Evolutionary conservation across 2,888 invertebrate genomes (phyloP), one percentile per base, ranked within the genome.

Genomic region (Ischnus inquisitorius): DNA sequence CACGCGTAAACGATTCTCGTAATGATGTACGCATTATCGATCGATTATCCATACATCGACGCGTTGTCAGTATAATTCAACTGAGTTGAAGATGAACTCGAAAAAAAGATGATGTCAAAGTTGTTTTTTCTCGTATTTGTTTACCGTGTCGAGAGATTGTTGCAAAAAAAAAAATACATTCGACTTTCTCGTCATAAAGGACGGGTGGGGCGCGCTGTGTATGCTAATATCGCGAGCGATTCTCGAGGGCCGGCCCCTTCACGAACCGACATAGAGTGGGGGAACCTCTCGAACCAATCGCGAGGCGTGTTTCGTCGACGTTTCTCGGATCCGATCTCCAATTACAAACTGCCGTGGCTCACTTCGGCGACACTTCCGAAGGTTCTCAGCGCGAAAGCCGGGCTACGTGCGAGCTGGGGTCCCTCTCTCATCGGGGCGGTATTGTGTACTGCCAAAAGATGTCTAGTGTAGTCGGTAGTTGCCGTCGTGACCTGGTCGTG

Each of bases 401-500:
- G 4, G 12, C 5, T 14, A 25, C 28, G 14, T 25, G 28, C 60
- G 25, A 28, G 25, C 60, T 60, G 14, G 14, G 25, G 60, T 60
- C 22, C 25, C 60, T 60, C 62, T 74, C 34, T 6, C n/a, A n/a
- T n/a, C 14, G 46, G 34, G 34, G 46, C 46, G 43, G 60, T 39
- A 46, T 60, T 34, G 62, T 62, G 62, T 43, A 19, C 46, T 46
- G 46, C 46, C 39, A 16, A 62, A 74, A 62, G 46, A 28, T 62
- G 60, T 46, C 60, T 60, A 74, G 72, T 72, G 43, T 71, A 57
- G 60, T 74, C 64, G 75, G 67, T 51, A 69, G 62, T 39, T 46
- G 46, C 51, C 75, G 75, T 75, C 62, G 75, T 75, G 64, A 75
- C 51, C 51, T 60, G 60, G 60, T 60, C 28, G 60, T 60, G n/a